phyloP scores from a whole-genome alignment of 2,797 vertebrate genomes.

The Nannoperca obscura region DNA sequence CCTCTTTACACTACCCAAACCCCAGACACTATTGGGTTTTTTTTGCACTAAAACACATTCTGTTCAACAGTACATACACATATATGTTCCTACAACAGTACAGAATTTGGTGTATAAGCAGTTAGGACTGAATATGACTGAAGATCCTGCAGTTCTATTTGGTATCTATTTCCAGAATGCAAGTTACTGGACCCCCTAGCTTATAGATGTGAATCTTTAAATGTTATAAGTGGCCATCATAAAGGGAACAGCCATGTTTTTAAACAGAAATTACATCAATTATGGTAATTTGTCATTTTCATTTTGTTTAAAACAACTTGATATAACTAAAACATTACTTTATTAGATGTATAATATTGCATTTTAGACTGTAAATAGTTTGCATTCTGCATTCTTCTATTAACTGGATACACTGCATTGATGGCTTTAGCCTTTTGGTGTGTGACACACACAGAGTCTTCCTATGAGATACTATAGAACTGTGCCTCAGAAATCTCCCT shows the following conservation, averaged over 20 bases:
- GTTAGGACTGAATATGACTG: not conserved
- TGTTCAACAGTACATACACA: not conserved
- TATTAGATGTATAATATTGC: not conserved
- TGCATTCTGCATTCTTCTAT: not conserved
- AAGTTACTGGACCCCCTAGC: not conserved
- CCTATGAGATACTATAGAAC: slow-evolving; percentile 9
- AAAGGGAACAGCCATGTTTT: not conserved
- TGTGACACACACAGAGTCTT: not conserved
- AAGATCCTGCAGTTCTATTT: not conserved
- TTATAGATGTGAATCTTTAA: not conserved
- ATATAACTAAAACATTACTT: not conserved
- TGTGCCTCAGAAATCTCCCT: slow-evolving; percentile 16
- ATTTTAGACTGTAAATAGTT: not conserved
- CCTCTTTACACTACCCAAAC: not conserved
- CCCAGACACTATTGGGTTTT: not conserved
- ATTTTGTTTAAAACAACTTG: not conserved
- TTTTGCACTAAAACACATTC: not conserved
- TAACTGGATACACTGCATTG: not conserved
- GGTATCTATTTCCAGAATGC: not conserved
- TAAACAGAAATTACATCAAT: not conserved
- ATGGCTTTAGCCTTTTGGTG: not conserved
- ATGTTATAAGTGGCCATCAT: not conserved
- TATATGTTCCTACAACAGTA: not conserved
- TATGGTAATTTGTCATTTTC: not conserved
- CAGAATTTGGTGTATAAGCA: not conserved